These are phyloP conservation scores for Gasterosteus aculeatus DNA, from an alignment of 2,113 vertebrate species.

Conservation along the genomic window DNA sequence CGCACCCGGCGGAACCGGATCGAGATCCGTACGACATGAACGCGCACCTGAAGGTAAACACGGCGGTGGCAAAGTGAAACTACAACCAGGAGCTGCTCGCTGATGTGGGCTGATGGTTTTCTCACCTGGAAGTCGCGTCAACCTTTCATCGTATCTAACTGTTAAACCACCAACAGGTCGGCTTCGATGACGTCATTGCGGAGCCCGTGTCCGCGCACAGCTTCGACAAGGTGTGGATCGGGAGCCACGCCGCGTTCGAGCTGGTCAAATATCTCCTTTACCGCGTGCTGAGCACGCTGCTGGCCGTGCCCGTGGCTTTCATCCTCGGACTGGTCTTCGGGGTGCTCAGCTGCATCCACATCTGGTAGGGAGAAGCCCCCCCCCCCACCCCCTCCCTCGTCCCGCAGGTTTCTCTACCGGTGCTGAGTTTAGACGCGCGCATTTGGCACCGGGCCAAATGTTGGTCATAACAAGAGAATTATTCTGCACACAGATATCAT, in stretches of 20 bases:
- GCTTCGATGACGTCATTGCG: constrained; percentile 92
- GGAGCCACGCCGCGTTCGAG: constrained; percentile 92
- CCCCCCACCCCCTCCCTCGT: too few species aligned
- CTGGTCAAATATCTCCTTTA: constrained; percentile 89
- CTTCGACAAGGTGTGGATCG: constrained; percentile 93
- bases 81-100: not conserved
- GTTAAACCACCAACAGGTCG: constrained; percentile 79
- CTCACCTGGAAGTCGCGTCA: constrained; percentile 59
- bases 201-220: constrained; percentile 89
- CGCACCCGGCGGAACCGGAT: constrained; percentile 55
- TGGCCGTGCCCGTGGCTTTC: constrained; percentile 91
- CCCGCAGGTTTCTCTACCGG: not conserved
- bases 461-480: not conserved
- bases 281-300: constrained; percentile 87
- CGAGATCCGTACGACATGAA: constrained; percentile 86
- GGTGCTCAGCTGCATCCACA: constrained; percentile 90
- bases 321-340: constrained; percentile 87
- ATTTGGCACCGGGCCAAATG: constrained; percentile 2
- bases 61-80: constrained; percentile 22
- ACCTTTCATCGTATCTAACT: constrained; percentile 23
- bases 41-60: constrained; percentile 86
- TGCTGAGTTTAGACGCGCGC: not conserved
- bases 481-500: not conserved
- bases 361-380: constrained; percentile 85
- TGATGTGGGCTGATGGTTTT: not conserved